Conservation (phyloP, 2,888 invertebrate species). For the Melanostoma scalare region DNA sequence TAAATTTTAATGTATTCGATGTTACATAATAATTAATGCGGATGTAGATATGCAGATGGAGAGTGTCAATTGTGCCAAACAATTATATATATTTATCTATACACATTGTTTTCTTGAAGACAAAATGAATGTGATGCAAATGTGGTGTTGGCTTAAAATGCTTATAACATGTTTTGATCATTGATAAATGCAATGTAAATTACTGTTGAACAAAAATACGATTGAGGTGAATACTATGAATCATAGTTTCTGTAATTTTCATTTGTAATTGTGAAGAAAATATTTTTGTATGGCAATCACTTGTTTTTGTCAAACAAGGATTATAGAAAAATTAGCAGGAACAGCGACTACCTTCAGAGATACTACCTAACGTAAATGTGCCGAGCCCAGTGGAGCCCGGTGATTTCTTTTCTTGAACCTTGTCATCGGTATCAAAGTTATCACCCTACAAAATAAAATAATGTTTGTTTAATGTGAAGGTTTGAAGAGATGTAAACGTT, state of each 20-base stretch:
- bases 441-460: conserved; percentile 79
- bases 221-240: conserved; percentile 53
- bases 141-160: conserved; percentile 30
- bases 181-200: conserved; percentile 23
- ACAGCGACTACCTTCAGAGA: conserved; percentile 81
- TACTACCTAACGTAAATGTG: conserved; percentile 81
- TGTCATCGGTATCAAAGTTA: conserved; percentile 82
- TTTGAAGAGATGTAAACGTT: neutral
- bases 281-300: conserved; percentile 20
- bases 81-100: conserved; percentile 6
- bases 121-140: conserved; percentile 26
- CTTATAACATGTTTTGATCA: conserved; percentile 17
- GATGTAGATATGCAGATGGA: conserved; percentile 24
- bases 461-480: neutral
- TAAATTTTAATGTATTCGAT: conserved; percentile 49
- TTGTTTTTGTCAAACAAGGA: conserved; percentile 31
- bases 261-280: conserved; percentile 48
- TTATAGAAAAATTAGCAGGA: conserved; percentile 79
- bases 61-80: conserved; percentile 48
- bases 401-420: conserved; percentile 81
- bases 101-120: conserved; percentile 7
- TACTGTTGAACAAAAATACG: conserved; percentile 43
- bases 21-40: conserved; percentile 40
- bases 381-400: conserved; percentile 81
- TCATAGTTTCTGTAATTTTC: conserved; percentile 41